A percentile compares a stretch with the other conserved stretches of the same genome.
These are phyloP conservation scores for Echeneis naucrates DNA, from an alignment of 2,797 vertebrate genomes.

Conservation along the genomic window DNA sequence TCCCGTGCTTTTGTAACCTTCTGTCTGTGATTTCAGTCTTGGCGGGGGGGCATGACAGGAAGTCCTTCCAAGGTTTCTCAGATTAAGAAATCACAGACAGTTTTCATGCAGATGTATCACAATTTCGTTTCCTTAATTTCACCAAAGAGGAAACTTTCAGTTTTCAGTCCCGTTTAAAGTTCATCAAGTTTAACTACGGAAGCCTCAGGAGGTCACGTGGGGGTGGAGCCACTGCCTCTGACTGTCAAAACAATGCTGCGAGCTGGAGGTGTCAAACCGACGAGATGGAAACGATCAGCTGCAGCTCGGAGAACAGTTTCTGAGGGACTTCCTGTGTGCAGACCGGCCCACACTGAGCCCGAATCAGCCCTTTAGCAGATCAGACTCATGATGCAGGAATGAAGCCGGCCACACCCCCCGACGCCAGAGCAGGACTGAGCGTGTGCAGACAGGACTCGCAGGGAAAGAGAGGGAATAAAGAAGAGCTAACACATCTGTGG, in stretches of 20 bases:
- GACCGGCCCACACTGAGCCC: too few species aligned
- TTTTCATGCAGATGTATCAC: too few species aligned
- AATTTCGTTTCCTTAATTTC: background rate
- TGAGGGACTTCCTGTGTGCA: too few species aligned
- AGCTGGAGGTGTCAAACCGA: too few species aligned
- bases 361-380: background rate
- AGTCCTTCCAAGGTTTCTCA: too few species aligned
- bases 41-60: too few species aligned
- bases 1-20: too few species aligned
- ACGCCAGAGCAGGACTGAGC: constrained; percentile 3
- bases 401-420: background rate
- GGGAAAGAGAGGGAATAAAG: background rate
- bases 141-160: background rate
- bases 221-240: background rate
- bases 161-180: background rate
- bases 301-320: too few species aligned
- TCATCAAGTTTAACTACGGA: background rate
- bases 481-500: constrained; percentile 23
- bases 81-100: too few species aligned
- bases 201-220: background rate
- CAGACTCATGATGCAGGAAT: constrained; percentile 34
- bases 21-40: background rate
- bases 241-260: too few species aligned
- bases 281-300: too few species aligned
- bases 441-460: background rate